A percentile compares a stretch with the other conserved stretches of the same genome.
phyloP scores from a whole-genome alignment of 2,797 vertebrate species.

The Triplophysa yarkandensis region DNA sequence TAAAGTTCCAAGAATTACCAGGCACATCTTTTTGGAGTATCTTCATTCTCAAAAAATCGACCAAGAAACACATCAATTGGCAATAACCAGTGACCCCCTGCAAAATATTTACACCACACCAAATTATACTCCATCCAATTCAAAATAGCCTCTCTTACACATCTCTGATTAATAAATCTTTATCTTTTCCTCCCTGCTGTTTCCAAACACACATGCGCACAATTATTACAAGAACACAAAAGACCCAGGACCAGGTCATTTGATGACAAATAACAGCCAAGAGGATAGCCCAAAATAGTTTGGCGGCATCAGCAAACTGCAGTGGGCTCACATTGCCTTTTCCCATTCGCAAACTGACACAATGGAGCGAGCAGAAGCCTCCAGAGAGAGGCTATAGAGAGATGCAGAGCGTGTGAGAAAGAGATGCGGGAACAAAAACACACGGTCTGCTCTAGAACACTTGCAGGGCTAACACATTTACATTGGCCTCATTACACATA shows the following conservation, averaged over 20 bases:
- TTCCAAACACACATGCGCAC: constrained; percentile 1
- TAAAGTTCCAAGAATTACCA: background rate
- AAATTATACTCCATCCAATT: background rate
- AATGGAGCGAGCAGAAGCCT: constrained; percentile 43
- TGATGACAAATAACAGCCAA: constrained; percentile 53
- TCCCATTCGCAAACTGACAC: constrained; percentile 48
- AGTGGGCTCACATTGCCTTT: constrained; percentile 44
- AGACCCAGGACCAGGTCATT: constrained; percentile 43
- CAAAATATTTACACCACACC: constrained; percentile 18
- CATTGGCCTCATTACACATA: constrained; percentile 39
- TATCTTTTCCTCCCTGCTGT: background rate
- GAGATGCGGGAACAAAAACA: constrained; percentile 39
- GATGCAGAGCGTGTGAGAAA: constrained; percentile 24
- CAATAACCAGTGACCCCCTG: background rate
- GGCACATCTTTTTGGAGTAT: background rate
- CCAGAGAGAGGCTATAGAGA: constrained; percentile 45
- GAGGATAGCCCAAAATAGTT: constrained; percentile 55
- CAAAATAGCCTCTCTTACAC: background rate
- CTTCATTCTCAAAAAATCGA: background rate
- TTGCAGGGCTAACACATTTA: constrained; percentile 33
- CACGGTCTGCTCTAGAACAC: constrained; percentile 43
- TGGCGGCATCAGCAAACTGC: constrained; percentile 58
- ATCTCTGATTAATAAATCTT: constrained; percentile 16
- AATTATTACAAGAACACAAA: constrained; percentile 51
- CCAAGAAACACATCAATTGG: background rate